phyloP scores from a whole-genome alignment of 2,797 vertebrate species.

The Sebastes melanostomus region DNA sequence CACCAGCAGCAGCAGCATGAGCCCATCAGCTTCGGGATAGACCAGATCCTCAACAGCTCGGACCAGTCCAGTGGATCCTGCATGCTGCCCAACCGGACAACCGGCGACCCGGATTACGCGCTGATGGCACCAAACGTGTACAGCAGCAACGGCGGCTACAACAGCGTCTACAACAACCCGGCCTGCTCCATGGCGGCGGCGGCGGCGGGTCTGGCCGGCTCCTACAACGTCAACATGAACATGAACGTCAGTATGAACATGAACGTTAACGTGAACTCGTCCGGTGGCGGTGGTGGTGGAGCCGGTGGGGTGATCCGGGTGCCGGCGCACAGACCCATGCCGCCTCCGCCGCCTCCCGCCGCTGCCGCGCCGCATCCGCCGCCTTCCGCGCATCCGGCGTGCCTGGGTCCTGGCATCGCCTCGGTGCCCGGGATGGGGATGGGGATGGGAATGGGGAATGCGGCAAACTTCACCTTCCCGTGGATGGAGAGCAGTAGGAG shows the following conservation, averaged over 20 bases:
- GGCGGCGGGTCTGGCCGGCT: constrained; percentile 83
- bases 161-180: constrained; percentile 84
- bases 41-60: constrained; percentile 93
- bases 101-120: constrained; percentile 81
- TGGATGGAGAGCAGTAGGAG: constrained; percentile 96
- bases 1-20: constrained; percentile 86
- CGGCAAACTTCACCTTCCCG: constrained; percentile 89
- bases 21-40: constrained; percentile 94
- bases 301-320: constrained; percentile 90
- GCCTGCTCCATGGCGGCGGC: constrained; percentile 89
- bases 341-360: constrained; percentile 86
- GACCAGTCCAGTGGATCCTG: constrained; percentile 84
- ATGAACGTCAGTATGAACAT: constrained; percentile 90
- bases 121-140: constrained; percentile 79
- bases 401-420: constrained; percentile 66
- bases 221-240: constrained; percentile 90
- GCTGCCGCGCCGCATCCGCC: constrained; percentile 83
- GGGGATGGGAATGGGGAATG: constrained; percentile 82
- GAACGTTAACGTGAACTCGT: constrained; percentile 83
- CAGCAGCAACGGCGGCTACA: constrained; percentile 77
- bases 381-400: constrained; percentile 77
- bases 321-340: constrained; percentile 92
- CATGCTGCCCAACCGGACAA: constrained; percentile 83
- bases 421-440: constrained; percentile 75
- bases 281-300: constrained; percentile 55